A percentile compares a stretch with the other conserved stretches of the same genome.
Conservation (phyloP, 2,888 invertebrate species). For the Oligia fasciuncula region DNA sequence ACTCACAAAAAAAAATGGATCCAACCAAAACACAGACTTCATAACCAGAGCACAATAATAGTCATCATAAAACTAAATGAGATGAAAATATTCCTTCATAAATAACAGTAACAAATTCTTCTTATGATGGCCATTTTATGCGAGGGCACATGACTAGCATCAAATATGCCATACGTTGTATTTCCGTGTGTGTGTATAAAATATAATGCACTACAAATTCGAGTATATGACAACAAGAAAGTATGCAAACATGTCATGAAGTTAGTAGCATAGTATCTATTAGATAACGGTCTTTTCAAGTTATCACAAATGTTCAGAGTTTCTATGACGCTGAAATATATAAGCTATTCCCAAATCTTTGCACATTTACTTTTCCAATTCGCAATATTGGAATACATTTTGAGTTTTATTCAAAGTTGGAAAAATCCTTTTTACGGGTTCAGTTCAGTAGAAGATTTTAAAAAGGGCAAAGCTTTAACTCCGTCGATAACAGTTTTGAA, state of each 20-base stretch:
- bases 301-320: constrained; percentile 14
- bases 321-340: constrained; percentile 34
- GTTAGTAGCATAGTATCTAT: background rate
- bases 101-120: constrained; percentile 41
- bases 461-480: background rate
- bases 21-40: background rate
- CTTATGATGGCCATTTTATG: constrained; percentile 37
- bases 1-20: background rate
- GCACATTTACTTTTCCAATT: constrained; percentile 3
- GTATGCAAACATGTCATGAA: background rate
- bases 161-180: constrained; percentile 12
- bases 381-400: constrained; percentile 19
- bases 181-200: background rate
- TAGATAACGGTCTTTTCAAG: background rate
- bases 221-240: background rate
- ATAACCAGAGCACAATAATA: constrained; percentile 15
- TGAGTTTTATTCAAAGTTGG: constrained; percentile 10
- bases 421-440: background rate
- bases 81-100: constrained; percentile 31
- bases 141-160: constrained; percentile 18
- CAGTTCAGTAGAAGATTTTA: constrained; percentile 3
- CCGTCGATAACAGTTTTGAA: constrained; percentile 1
- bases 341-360: constrained; percentile 25
- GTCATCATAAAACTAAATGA: constrained; percentile 39
- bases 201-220: background rate